Conservation (phyloP, 2,888 invertebrate species). For the Hydrotaea diabolus region DNA sequence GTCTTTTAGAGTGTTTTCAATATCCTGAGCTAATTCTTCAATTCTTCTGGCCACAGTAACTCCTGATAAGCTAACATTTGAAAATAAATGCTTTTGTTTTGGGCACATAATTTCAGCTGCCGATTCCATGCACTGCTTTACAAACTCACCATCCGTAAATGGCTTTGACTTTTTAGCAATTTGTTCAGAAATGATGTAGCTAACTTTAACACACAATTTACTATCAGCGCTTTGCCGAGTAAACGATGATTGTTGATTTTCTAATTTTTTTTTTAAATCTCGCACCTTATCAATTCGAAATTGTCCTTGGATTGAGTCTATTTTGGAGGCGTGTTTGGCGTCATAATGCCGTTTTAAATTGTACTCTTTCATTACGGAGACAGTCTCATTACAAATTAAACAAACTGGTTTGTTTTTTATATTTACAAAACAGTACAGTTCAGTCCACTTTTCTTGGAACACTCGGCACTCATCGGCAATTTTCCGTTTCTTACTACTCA, state of each 20-base stretch:
- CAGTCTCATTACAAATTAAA: background rate
- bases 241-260: slow-evolving; percentile 14
- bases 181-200: slow-evolving; percentile 14
- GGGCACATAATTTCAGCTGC: background rate
- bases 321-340: slow-evolving; percentile 14
- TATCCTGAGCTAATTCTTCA: slow-evolving; percentile 20
- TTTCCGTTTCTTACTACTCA: slow-evolving; percentile 11
- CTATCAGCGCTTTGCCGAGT: slow-evolving; percentile 11
- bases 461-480: slow-evolving; percentile 10
- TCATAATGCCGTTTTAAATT: slow-evolving; percentile 11
- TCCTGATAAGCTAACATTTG: slow-evolving; percentile 2
- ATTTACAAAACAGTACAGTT: slow-evolving; percentile 11
- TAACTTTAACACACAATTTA: slow-evolving; percentile 6
- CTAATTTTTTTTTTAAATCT: background rate
- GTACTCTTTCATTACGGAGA: slow-evolving; percentile 11
- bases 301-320: slow-evolving; percentile 5
- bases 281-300: slow-evolving; percentile 8
- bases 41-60: slow-evolving; percentile 29
- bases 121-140: slow-evolving; percentile 1
- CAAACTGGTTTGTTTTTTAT: slow-evolving; percentile 14
- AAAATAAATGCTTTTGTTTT: slow-evolving; percentile 11
- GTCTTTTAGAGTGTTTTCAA: too few species aligned
- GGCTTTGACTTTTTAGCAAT: slow-evolving; percentile 8
- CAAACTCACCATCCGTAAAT: slow-evolving; percentile 14
- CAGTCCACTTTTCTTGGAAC: slow-evolving; percentile 9